Base-by-base conservation (phyloP, 2,888 invertebrate species). In the Hipparchia sbordonii region DNA sequence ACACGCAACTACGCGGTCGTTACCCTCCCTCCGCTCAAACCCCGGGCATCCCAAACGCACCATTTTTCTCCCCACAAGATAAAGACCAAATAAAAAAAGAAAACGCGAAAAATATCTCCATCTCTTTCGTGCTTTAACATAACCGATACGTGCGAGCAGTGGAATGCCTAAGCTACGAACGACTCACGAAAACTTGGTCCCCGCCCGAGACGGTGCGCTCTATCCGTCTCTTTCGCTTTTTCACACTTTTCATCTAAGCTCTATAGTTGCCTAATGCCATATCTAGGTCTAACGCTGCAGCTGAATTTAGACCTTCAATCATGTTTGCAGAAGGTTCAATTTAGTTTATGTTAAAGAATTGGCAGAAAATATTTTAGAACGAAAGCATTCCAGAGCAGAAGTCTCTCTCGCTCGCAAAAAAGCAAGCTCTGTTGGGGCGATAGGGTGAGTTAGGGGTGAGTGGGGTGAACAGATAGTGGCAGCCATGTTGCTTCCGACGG, bases 201-300 rank as follows among this genome's bases (percentile, higher is more conserved):
- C 92, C 92, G 92, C 92, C 93, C 93, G 93, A 93, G 93, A 92
- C 89, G 90, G 86, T 83, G 84, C 90, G 88, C 88, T 92, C 92
- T 93, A 93, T 93, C 93, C 88, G 88, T 93, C 93, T 91, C 93
- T 93, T 92, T 93, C 93, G 87, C 87, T 93, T 93, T 93, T 93
- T 93, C 91, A 91, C 92, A 93, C 93, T 93, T 93, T 93, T 93
- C 92, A 91, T 88, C 80, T 84, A 78, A 78, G 75, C 70, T n/a
- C 33, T 74, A 61, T 77, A 81, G 68, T 68, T 77, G 5, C 66
- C 57, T 72, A 88, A 83, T 10, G 86, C 51, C 75, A 60, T 70
- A 87, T 79, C 39, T 77, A 59, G 70, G 52, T 0, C 0, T 2
- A 2, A 54, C 6, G 2, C 1, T 1, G 0, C 73, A 76, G 65